Base-by-base conservation (phyloP, 2,888 invertebrate species). In the Operophtera brumata region DNA sequence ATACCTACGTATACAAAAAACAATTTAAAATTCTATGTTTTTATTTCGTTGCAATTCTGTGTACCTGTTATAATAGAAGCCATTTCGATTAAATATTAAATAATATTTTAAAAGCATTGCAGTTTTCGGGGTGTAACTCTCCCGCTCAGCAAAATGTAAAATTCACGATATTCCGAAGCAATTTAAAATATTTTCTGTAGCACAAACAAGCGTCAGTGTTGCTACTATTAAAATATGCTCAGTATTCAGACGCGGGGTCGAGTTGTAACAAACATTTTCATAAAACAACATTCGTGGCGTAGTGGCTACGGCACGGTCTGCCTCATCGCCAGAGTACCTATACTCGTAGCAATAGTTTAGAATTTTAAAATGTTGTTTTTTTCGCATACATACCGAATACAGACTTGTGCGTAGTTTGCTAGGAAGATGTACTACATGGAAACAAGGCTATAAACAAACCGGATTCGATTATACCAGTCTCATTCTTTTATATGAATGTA, bases 191-290 rank as follows among this genome's bases (percentile, higher is more conserved):
- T 69, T 67, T 54, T 36, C 49, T 45, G 34, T 36, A 57, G 50
- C 47, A 41, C 47, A 61, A 62, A 57, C 58, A 54, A 60, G 49
- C 59, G 47, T 45, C 57, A 55, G 57, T 58, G 60, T 57, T 58
- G 53, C 52, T 53, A 56, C 41, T 69, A 66, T 70, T 67, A 66
- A 71, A 72, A 71, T 69, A 71, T 70, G 70, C 63, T 40, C 55
- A 64, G 59, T 62, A 61, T 67, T 62, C 60, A 54, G 53, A 64
- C 53, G 49, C 57, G 35, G 59, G 62, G 67, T 64, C 65, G 64
- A 42, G 59, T 50, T 59, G 59, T 53, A 47, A 55, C 70, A 69
- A 70, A 73, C 69, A 70, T 66, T 64, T 75, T 70, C 69, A 75
- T 74, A 73, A 74, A 76, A 76, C 64, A 71, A 67, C 68, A 71